phyloP scores from a whole-genome alignment of 2,797 vertebrate genomes.

The Danio aesculapii region DNA sequence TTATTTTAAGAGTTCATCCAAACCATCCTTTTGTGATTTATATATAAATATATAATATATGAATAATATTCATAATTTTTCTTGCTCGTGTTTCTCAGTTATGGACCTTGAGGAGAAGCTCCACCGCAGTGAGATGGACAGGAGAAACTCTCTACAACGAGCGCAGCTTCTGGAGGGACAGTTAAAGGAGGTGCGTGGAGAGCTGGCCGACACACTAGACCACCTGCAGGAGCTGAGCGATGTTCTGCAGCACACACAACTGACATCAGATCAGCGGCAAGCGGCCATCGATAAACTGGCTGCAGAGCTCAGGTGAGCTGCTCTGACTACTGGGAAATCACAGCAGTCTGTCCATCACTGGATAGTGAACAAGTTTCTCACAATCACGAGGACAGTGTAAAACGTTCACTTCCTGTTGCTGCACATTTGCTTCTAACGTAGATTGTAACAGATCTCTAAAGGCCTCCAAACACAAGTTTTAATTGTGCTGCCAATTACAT shows the following conservation, averaged over 20 bases:
- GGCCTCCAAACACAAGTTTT: no score
- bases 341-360: neutral
- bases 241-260: slow-evolving; percentile 83
- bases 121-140: slow-evolving; percentile 79
- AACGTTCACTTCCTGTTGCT: neutral
- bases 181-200: slow-evolving; percentile 76
- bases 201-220: slow-evolving; percentile 78
- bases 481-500: neutral
- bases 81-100: slow-evolving; percentile 70
- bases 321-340: slow-evolving; percentile 16
- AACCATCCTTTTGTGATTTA: no score
- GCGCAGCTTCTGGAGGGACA: slow-evolving; percentile 81
- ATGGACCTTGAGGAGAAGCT: slow-evolving; percentile 86
- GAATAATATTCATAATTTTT: neutral
- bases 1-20: no score
- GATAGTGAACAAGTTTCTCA: slow-evolving; percentile 24
- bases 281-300: slow-evolving; percentile 81
- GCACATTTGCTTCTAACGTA: neutral
- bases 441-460: neutral
- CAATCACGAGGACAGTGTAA: neutral
- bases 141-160: slow-evolving; percentile 75
- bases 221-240: slow-evolving; percentile 84
- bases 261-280: slow-evolving; percentile 82
- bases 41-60: neutral
- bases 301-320: slow-evolving; percentile 85